Evolutionary conservation across 2,888 invertebrate species (phyloP).

Genomic region (Erannis defoliaria): DNA sequence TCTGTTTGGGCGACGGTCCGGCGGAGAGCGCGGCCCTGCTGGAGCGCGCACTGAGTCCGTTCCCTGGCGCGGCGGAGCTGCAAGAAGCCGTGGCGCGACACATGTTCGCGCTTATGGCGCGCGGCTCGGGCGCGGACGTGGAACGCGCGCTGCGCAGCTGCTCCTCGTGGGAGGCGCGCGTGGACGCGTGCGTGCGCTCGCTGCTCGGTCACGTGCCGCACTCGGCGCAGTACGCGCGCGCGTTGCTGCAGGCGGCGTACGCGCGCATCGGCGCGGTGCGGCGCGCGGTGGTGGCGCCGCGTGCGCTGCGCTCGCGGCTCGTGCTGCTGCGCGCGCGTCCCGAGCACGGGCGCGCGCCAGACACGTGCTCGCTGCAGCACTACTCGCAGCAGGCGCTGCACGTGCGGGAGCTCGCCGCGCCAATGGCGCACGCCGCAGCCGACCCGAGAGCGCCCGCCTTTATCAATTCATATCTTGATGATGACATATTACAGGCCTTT

Average conservation of each 20-base stretch:
- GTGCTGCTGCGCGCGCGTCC: conserved; percentile 51
- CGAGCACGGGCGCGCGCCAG: conserved; percentile 4
- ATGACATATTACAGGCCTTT: conserved; percentile 50
- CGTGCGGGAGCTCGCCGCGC: conserved; percentile 50
- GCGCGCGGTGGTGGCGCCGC: conserved; percentile 39
- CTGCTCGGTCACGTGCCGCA: conserved; percentile 61
- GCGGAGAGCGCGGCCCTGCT: conserved; percentile 54
- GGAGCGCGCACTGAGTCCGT: conserved; percentile 51
- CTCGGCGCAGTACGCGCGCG: conserved; percentile 65
- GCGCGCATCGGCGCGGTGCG: conserved; percentile 50
- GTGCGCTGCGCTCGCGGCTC: conserved; percentile 49
- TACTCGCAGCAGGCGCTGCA: conserved; percentile 53
- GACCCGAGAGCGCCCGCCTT: conserved; percentile 52
- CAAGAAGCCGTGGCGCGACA: conserved; percentile 55
- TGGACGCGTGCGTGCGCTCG: conserved; percentile 55
- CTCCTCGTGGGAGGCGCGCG: conserved; percentile 51
- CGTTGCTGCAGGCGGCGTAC: conserved; percentile 58
- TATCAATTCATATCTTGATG: conserved; percentile 59
- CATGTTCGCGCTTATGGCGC: conserved; percentile 60
- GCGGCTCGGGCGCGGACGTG: conserved; percentile 25
- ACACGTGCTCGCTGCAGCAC: conserved; percentile 38
- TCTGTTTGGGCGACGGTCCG: conserved; percentile 63
- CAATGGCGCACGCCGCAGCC: conserved; percentile 25
- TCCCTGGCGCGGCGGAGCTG: conserved; percentile 51
- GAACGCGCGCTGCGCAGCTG: conserved; percentile 38